Conservation (phyloP, 2,797 vertebrate genomes). For the Botia almorhae region DNA sequence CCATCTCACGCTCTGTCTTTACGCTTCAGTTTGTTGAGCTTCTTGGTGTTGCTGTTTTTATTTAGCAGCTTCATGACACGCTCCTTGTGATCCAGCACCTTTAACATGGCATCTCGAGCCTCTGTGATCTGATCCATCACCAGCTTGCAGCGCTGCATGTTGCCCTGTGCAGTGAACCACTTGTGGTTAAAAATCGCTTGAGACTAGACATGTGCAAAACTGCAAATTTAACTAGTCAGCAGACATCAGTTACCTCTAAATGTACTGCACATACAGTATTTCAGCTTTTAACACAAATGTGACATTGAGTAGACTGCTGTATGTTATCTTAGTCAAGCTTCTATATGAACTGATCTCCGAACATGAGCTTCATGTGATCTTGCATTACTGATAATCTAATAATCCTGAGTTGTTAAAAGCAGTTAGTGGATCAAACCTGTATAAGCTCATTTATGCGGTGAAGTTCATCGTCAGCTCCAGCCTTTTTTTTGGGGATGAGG, state of each 20-base stretch:
- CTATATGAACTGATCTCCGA: no score
- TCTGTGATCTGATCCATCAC: slow-evolving; percentile 99
- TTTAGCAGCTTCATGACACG: slow-evolving; percentile 97
- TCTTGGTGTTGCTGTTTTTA: slow-evolving; percentile 94
- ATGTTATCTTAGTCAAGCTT: no score
- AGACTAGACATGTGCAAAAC: no score
- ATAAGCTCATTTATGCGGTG: slow-evolving; percentile 98
- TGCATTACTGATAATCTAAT: not conserved
- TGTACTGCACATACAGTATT: no score
- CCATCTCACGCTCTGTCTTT: slow-evolving; percentile 88
- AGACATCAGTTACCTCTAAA: no score
- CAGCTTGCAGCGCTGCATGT: slow-evolving; percentile 99
- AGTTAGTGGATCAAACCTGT: slow-evolving; percentile 78
- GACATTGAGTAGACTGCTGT: no score
- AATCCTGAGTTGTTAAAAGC: not conserved
- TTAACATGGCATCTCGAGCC: slow-evolving; percentile 98
- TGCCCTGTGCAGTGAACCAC: slow-evolving; percentile 80
- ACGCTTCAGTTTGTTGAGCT: slow-evolving; percentile 96
- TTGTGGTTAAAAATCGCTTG: not conserved
- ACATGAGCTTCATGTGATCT: not conserved
- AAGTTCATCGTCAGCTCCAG: slow-evolving; percentile 89
- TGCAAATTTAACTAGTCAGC: no score
- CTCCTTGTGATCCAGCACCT: slow-evolving; percentile 97
- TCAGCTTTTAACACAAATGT: no score
- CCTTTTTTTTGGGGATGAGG: slow-evolving; percentile 96